Percentiles rank a stretch among this genome's conserved stretches.
Evolutionary conservation across 2,888 invertebrate species (phyloP).

Genomic region (Lithosia quadra): DNA sequence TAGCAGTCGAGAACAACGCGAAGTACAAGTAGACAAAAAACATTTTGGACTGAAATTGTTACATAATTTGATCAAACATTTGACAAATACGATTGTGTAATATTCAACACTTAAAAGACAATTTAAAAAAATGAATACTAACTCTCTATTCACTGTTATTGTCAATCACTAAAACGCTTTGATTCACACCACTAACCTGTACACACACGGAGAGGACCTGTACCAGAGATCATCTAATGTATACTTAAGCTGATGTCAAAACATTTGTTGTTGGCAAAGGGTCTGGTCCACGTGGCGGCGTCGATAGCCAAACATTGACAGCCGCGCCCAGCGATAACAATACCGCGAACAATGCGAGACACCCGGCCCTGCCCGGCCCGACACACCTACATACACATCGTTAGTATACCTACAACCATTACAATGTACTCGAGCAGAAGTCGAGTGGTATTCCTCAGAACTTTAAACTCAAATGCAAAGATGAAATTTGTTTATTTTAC

Average conservation of each 20-base stretch:
- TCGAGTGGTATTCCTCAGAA: background rate
- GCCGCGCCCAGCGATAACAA: slow-evolving; percentile 80
- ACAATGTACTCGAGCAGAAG: slow-evolving; percentile 13
- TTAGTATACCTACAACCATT: slow-evolving; percentile 23
- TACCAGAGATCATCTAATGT: slow-evolving; percentile 16
- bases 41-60: background rate
- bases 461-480: background rate
- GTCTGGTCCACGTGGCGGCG: slow-evolving; percentile 63
- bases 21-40: background rate
- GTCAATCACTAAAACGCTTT: background rate
- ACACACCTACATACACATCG: slow-evolving; percentile 46
- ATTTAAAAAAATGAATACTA: background rate
- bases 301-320: slow-evolving; percentile 72
- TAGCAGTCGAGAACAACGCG: background rate
- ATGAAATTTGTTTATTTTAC: background rate
- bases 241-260: slow-evolving; percentile 50
- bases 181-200: slow-evolving; percentile 9
- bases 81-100: background rate
- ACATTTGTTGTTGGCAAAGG: slow-evolving; percentile 67
- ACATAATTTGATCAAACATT: background rate
- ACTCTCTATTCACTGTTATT: background rate
- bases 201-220: background rate
- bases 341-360: slow-evolving; percentile 67
- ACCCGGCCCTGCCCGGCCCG: slow-evolving; percentile 57
- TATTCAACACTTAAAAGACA: background rate